Conservation (phyloP, 2,797 vertebrate species). For the Pseudomugil tenellus region DNA sequence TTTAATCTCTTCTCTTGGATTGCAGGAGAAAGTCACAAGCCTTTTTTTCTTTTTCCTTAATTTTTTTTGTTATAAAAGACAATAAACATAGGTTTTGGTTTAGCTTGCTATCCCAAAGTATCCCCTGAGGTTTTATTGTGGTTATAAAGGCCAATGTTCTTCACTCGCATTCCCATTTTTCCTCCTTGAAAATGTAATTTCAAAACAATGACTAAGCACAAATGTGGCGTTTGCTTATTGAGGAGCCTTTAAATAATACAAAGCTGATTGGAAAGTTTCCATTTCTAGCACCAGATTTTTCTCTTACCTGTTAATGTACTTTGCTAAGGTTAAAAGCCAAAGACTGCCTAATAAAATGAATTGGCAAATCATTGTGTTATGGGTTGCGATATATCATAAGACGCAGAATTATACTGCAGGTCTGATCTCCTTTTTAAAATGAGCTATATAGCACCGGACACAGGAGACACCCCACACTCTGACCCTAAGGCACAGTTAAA, state of each 20-base stretch:
- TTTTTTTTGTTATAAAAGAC: background rate
- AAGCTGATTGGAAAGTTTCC: conserved; percentile 28
- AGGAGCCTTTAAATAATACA: conserved; percentile 12
- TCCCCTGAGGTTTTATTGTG: too few species aligned
- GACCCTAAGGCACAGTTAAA: background rate
- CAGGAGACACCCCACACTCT: background rate
- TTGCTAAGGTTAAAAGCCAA: conserved; percentile 31
- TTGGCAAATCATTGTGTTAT: conserved; percentile 10
- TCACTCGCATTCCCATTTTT: conserved; percentile 10
- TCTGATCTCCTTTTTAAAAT: conserved; percentile 6
- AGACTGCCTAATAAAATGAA: conserved; percentile 23
- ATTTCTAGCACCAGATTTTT: conserved; percentile 34
- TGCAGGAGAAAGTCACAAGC: background rate
- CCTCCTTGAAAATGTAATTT: conserved; percentile 26
- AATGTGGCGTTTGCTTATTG: conserved; percentile 29
- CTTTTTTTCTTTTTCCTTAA: background rate
- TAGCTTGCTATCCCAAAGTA: background rate
- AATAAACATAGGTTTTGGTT: background rate
- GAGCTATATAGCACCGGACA: background rate
- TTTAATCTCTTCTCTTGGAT: too few species aligned
- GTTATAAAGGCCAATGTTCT: background rate
- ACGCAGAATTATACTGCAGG: conserved; percentile 10
- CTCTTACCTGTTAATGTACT: conserved; percentile 29
- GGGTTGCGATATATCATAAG: conserved; percentile 5
- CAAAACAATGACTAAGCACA: conserved; percentile 19